phyloP scores from a whole-genome alignment of 1,140 invertebrate species.

The Bombus pyrosoma region DNA sequence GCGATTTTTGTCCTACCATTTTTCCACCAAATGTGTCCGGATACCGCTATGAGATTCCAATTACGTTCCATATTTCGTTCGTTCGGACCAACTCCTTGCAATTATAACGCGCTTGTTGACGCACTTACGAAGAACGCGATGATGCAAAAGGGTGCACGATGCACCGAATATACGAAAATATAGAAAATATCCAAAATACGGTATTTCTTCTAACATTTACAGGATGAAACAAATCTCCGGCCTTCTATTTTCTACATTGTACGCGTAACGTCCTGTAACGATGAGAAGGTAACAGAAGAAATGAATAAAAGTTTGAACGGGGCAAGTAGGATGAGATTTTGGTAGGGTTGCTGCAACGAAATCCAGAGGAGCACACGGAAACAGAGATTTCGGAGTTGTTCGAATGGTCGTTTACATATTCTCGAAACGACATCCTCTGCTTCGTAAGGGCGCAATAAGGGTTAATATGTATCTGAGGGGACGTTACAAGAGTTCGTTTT shows the following conservation, averaged over 20 bases:
- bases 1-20: conserved; percentile 24
- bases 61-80: neutral
- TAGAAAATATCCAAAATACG: neutral
- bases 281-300: neutral
- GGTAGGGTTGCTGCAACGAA: neutral
- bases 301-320: neutral
- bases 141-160: neutral
- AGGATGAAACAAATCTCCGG: fast-evolving
- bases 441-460: conserved; percentile 47
- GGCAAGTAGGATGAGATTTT: no score
- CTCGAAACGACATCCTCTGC: conserved; percentile 20
- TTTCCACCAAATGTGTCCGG: neutral
- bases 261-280: no score
- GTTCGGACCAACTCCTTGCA: fast-evolving
- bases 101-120: neutral
- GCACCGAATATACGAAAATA: neutral
- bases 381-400: conserved; percentile 24
- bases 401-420: conserved; percentile 49
- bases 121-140: fast-evolving
- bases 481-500: conserved; percentile 55
- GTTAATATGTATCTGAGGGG: conserved; percentile 60
- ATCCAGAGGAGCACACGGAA: neutral
- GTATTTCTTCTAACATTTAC: fast-evolving
- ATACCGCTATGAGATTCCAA: neutral
- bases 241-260: no score